Percentiles rank a stretch among this genome's conserved stretches.
These are phyloP conservation scores for Microcebus jonahi DNA, from an alignment of 2,113 vertebrate species.

Conservation along the genomic window DNA sequence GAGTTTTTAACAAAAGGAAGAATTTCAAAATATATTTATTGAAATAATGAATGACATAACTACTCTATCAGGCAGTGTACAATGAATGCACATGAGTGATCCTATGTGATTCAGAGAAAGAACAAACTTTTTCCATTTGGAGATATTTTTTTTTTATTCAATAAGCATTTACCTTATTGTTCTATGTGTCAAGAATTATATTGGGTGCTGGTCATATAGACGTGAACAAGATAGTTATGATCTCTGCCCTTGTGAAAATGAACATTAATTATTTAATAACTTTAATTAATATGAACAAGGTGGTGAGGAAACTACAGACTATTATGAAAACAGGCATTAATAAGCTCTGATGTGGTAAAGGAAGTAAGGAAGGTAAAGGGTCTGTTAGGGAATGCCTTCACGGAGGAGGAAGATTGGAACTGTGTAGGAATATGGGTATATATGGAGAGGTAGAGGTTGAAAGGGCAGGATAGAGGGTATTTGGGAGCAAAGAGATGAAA, in stretches of 20 bases:
- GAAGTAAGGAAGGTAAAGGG: background rate
- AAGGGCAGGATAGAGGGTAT: background rate
- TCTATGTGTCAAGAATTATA: background rate
- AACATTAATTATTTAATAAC: background rate
- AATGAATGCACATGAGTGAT: background rate
- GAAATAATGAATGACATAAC: background rate
- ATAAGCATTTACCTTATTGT: background rate
- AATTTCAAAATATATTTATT: background rate
- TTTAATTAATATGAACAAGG: background rate
- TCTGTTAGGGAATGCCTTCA: background rate
- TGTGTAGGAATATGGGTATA: background rate
- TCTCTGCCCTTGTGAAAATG: background rate
- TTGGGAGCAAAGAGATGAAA: background rate
- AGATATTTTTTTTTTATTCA: background rate
- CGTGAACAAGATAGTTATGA: background rate
- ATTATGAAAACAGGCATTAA: background rate
- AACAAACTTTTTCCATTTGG: background rate
- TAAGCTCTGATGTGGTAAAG: background rate
- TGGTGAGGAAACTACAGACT: background rate
- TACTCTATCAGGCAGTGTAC: background rate
- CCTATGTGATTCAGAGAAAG: background rate
- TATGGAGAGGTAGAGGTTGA: background rate
- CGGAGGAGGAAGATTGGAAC: background rate
- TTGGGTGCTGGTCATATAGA: background rate
- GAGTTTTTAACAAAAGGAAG: background rate